These are phyloP conservation scores for Panurus biarmicus DNA, from an alignment of 2,113 vertebrate genomes.

Conservation along the genomic window DNA sequence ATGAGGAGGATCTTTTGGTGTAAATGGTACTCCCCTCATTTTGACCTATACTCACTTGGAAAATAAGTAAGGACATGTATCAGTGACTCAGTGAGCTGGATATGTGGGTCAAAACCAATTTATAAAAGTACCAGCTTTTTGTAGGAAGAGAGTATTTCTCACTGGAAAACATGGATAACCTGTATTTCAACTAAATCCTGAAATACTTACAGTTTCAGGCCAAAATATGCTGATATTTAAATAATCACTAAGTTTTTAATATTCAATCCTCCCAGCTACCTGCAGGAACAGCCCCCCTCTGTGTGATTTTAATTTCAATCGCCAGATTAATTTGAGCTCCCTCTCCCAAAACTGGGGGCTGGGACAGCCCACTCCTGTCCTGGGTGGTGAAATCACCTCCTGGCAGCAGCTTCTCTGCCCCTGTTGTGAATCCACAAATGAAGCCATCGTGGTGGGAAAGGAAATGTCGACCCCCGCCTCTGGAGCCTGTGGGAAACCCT, in stretches of 20 bases:
- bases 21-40: background rate
- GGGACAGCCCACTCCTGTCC: background rate
- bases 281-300: background rate
- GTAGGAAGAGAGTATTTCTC: background rate
- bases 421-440: rapidly evolving
- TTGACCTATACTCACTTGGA: background rate
- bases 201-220: background rate
- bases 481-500: background rate
- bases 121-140: background rate
- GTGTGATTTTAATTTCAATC: background rate
- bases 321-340: background rate
- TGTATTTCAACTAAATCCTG: background rate
- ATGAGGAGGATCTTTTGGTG: background rate
- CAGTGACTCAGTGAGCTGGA: background rate
- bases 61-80: background rate
- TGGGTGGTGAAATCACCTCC: background rate
- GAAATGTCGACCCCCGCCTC: rapidly evolving
- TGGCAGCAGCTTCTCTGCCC: background rate
- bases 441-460: rapidly evolving
- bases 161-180: background rate
- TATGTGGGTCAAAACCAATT: background rate
- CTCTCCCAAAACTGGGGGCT: background rate
- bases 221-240: background rate
- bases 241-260: background rate
- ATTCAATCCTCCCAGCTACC: background rate